Conservation (phyloP, 2,113 vertebrate species). For the Burhinus oedicnemus region DNA sequence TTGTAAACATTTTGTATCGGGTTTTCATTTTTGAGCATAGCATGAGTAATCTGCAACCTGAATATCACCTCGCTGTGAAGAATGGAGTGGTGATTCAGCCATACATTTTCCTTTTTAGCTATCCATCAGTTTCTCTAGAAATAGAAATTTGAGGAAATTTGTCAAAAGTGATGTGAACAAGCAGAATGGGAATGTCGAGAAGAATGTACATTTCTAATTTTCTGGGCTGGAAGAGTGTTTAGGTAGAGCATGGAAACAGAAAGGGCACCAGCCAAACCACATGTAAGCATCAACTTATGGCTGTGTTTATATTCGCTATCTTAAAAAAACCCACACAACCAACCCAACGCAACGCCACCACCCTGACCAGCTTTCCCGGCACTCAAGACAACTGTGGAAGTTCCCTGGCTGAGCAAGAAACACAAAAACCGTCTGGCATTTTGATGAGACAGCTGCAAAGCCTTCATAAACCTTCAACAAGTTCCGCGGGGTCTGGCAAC, state of each 20-base stretch:
- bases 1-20: background rate
- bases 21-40: background rate
- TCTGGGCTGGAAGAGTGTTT: background rate
- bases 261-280: background rate
- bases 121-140: background rate
- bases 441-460: background rate
- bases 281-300: rapidly evolving
- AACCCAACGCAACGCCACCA: background rate
- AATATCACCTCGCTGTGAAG: rapidly evolving
- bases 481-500: background rate
- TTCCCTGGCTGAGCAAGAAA: background rate
- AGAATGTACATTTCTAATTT: background rate
- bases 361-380: background rate
- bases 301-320: background rate
- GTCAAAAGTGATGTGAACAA: background rate
- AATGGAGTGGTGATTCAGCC: background rate
- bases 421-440: rapidly evolving
- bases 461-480: background rate
- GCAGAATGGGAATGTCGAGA: background rate
- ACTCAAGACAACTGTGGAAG: background rate
- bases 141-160: background rate
- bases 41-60: background rate
- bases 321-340: background rate
- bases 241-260: background rate
- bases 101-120: background rate